Evolutionary conservation across 2,888 invertebrate genomes (phyloP).

Genomic region (Alsophila aescularia): DNA sequence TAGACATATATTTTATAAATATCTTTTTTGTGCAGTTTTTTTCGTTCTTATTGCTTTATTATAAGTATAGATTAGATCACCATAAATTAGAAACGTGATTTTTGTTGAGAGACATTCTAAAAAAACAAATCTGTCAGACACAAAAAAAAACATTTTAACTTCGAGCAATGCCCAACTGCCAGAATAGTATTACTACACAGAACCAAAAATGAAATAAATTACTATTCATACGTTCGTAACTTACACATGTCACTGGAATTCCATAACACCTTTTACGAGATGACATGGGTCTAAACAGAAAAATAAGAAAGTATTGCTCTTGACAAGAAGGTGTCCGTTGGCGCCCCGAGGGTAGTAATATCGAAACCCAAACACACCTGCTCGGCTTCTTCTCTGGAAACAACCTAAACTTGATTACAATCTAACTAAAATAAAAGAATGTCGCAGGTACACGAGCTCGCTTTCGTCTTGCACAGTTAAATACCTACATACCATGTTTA

Average conservation of each 20-base stretch:
- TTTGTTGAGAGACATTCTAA: no score
- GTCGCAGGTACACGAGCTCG: neutral
- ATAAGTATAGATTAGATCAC: no score
- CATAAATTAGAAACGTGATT: no score
- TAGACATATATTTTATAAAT: no score
- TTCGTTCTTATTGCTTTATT: no score
- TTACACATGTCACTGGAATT: constrained; percentile 20
- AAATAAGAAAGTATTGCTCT: constrained; percentile 29
- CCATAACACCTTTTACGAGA: constrained; percentile 20
- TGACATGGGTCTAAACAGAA: constrained; percentile 30
- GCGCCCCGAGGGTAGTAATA: constrained; percentile 17
- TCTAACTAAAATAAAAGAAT: constrained; percentile 3
- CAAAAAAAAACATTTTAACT: neutral
- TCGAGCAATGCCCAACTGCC: neutral
- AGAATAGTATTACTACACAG: neutral
- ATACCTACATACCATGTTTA: no score
- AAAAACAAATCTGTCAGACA: neutral
- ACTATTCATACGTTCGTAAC: constrained; percentile 18
- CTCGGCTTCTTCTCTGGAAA: neutral
- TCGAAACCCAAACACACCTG: constrained; percentile 20
- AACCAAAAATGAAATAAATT: constrained; percentile 1
- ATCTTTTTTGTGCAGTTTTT: no score
- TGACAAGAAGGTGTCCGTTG: constrained; percentile 29
- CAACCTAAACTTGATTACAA: constrained; percentile 7
- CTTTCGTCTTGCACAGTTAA: neutral